Conservation (phyloP, 2,888 invertebrate genomes). For the Drosophila mimetica region DNA sequence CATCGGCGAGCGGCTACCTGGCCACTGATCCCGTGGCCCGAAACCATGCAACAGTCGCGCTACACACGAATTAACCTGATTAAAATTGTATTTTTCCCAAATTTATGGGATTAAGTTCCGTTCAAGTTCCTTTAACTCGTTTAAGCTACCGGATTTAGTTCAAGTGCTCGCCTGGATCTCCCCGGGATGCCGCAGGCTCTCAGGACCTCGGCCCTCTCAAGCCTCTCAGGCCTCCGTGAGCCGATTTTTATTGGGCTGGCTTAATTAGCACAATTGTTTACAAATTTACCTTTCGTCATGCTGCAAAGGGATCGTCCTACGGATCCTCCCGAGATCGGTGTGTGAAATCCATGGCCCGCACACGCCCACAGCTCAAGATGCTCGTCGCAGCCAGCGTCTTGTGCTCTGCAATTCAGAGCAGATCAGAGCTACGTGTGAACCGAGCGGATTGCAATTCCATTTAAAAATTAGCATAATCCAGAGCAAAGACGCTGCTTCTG, state of each 20-base stretch:
- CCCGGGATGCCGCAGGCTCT: background rate
- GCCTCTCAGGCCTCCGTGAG: conserved; percentile 45
- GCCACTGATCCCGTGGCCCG: conserved; percentile 12
- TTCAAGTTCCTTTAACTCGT: conserved; percentile 82
- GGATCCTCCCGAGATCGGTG: conserved; percentile 14
- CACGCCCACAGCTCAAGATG: conserved; percentile 69
- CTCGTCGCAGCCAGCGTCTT: background rate
- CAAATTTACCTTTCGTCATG: conserved; percentile 82
- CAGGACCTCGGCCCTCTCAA: background rate
- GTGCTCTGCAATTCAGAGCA: background rate
- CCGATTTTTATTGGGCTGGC: conserved; percentile 77
- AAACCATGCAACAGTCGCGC: conserved; percentile 58
- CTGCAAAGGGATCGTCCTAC: conserved; percentile 32
- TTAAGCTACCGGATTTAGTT: conserved; percentile 82
- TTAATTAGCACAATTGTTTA: conserved; percentile 83
- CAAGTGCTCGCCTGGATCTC: conserved; percentile 53
- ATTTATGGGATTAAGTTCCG: conserved; percentile 81
- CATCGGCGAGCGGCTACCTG: conserved; percentile 53
- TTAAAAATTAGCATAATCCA: conserved; percentile 79
- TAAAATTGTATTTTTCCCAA: conserved; percentile 80
- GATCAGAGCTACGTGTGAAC: conserved; percentile 59
- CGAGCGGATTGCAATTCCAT: conserved; percentile 66
- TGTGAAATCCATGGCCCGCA: conserved; percentile 68
- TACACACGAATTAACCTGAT: conserved; percentile 80
- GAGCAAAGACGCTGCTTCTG: conserved; percentile 22